phyloP scores from a whole-genome alignment of 2,113 vertebrate genomes.

The Ia io region DNA sequence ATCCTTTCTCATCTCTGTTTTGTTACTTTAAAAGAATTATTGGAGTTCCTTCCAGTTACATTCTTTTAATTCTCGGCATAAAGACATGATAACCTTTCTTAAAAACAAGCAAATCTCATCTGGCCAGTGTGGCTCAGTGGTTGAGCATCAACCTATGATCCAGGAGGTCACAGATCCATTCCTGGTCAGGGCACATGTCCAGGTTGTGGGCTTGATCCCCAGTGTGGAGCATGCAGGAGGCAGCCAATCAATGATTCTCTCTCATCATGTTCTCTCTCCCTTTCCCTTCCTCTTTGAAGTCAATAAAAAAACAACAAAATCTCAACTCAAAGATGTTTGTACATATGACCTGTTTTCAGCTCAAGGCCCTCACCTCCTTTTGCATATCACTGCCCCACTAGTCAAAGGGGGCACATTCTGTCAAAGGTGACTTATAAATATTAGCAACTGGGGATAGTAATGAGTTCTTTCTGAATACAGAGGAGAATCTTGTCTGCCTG shows the following conservation, averaged over 20 bases:
- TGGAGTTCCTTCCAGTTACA: not conserved
- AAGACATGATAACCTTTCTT: not conserved
- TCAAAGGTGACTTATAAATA: not conserved
- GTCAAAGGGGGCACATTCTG: not conserved
- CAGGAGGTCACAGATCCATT: too few relatives aligned
- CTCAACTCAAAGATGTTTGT: not conserved
- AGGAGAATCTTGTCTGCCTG: not conserved
- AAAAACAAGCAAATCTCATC: not conserved
- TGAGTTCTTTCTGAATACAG: not conserved
- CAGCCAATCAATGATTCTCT: too few relatives aligned
- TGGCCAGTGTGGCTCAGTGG: too few relatives aligned
- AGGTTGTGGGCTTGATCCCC: too few relatives aligned
- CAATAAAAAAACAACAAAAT: not conserved
- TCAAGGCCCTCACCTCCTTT: not conserved
- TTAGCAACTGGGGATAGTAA: not conserved
- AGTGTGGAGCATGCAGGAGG: too few relatives aligned
- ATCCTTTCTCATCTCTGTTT: constrained; percentile 31
- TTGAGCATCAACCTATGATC: too few relatives aligned
- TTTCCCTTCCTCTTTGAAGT: too few relatives aligned
- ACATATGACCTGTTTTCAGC: not conserved
- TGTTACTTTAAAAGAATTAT: constrained; percentile 36
- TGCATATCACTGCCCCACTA: not conserved
- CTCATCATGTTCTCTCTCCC: too few relatives aligned
- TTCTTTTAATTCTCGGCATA: constrained; percentile 26
- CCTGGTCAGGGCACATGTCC: too few relatives aligned